Base-by-base conservation (phyloP, 2,797 vertebrate species). In the Diglossa cyanea region DNA sequence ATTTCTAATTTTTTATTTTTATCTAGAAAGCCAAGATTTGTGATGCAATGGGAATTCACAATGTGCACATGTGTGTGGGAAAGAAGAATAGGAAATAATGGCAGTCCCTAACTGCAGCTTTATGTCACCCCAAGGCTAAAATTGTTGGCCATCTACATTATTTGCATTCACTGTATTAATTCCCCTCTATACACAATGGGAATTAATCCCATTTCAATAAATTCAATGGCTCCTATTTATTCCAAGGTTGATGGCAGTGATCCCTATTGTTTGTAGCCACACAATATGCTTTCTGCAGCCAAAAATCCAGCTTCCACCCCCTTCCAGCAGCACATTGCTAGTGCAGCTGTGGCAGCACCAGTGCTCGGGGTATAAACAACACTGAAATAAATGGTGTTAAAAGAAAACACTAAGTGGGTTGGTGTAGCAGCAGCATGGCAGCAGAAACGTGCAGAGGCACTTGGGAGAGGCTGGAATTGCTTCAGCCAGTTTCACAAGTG, bases 151-250 rank as follows among this genome's bases (percentile, higher is more conserved):
- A 1, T 73, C 63, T 70, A 86, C 18, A 7, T 85, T 93, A 77
- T 76, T 82, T 79, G 55, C 72, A 77, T 80, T 80, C 74, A 39
- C 44, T 55, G 4, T 67, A 87, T 85, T 82, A 95, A 94, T 91
- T 87, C 45, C 26, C 42, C 21, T 58, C 60, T 70, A 17, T 24
- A 60, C 33, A 93, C 73, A 81, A 88, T 7, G 13, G 77, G 62
- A 93, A 95, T 88, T 84, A 75, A 84, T 92, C 72, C 45, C n/a
- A 67, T 70, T 85, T 88, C 86, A 85, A 47, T 66, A 75, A 83
- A 39, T 84, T 70, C 73, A 86, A 45, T 42, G n/a, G 74, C 33
- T 94, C 44, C 62, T 42, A 33, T 88, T 95, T 67, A 57, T 94
- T 78, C 77, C 93, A 88, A 48, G 42, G 74, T 51, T 67, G 77